Percentiles rank a stretch among this genome's conserved stretches.
These are phyloP conservation scores for Epirrita christyi DNA, from an alignment of 2,888 invertebrate species.

Conservation along the genomic window DNA sequence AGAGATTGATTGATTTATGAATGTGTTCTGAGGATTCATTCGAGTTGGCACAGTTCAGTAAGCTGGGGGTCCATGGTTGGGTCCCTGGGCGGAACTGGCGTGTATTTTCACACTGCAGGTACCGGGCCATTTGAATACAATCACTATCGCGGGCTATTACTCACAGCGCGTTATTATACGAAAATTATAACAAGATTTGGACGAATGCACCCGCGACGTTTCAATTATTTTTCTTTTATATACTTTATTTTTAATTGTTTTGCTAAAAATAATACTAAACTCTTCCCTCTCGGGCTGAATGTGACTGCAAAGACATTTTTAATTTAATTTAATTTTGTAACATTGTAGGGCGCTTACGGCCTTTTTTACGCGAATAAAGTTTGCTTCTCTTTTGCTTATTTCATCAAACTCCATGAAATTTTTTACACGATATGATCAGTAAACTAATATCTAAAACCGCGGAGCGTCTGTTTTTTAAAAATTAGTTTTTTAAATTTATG, in stretches of 20 bases:
- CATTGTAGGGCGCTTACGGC: too few species aligned
- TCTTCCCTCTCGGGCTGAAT: not conserved
- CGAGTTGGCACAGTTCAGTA: constrained; percentile 1
- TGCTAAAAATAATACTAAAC: not conserved
- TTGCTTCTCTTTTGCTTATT: too few species aligned
- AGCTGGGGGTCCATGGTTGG: constrained; percentile 33
- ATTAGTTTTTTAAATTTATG: too few species aligned
- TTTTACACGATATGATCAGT: too few species aligned
- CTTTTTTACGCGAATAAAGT: too few species aligned
- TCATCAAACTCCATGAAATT: too few species aligned
- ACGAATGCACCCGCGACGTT: not conserved
- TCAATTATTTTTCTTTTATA: not conserved
- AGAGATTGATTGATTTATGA: too few species aligned
- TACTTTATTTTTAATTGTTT: constrained; percentile 1
- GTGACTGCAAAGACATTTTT: too few species aligned
- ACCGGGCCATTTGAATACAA: constrained; percentile 28
- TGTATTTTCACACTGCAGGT: constrained; percentile 21
- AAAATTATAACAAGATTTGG: constrained; percentile 4
- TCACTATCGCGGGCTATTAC: constrained; percentile 19
- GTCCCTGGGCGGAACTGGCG: constrained; percentile 28
- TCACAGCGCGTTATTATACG: constrained; percentile 11
- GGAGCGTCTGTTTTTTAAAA: too few species aligned
- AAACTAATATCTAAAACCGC: too few species aligned
- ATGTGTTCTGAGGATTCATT: not conserved
- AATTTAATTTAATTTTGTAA: too few species aligned